phyloP scores from a whole-genome alignment of 1,140 invertebrate species.

The Aphidius ervi region DNA sequence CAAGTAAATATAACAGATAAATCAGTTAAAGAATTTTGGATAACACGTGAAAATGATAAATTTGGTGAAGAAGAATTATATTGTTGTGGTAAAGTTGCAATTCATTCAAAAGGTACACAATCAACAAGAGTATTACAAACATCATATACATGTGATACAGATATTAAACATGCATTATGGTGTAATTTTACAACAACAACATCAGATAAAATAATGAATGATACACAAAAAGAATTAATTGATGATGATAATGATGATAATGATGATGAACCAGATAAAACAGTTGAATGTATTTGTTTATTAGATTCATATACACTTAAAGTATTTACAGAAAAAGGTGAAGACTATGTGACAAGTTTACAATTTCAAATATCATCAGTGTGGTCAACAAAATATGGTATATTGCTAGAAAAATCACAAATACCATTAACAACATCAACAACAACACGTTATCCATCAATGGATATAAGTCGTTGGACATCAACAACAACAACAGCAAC shows the following conservation, averaged over 20 bases:
- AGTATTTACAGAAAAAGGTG: slow-evolving; percentile 74
- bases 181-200: slow-evolving; percentile 65
- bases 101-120: slow-evolving; percentile 68
- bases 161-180: slow-evolving; percentile 80
- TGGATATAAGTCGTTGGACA: slow-evolving; percentile 39
- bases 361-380: slow-evolving; percentile 72
- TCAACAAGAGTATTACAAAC: slow-evolving; percentile 51
- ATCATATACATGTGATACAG: slow-evolving; percentile 73
- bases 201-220: slow-evolving; percentile 47
- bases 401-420: slow-evolving; percentile 66
- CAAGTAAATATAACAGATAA: slow-evolving; percentile 69
- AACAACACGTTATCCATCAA: slow-evolving; percentile 35
- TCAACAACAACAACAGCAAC: slow-evolving; percentile 26
- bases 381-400: slow-evolving; percentile 74
- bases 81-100: slow-evolving; percentile 75
- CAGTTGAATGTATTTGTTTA: slow-evolving; percentile 65
- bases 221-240: slow-evolving; percentile 20
- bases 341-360: slow-evolving; percentile 76
- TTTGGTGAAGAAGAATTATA: slow-evolving; percentile 82
- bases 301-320: slow-evolving; percentile 73
- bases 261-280: slow-evolving; percentile 32
- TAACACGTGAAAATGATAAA: slow-evolving; percentile 54
- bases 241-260: slow-evolving; percentile 35
- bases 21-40: slow-evolving; percentile 65
- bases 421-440: slow-evolving; percentile 28